phyloP scores from a whole-genome alignment of 2,888 invertebrate genomes.

The Hartigia nigra region DNA sequence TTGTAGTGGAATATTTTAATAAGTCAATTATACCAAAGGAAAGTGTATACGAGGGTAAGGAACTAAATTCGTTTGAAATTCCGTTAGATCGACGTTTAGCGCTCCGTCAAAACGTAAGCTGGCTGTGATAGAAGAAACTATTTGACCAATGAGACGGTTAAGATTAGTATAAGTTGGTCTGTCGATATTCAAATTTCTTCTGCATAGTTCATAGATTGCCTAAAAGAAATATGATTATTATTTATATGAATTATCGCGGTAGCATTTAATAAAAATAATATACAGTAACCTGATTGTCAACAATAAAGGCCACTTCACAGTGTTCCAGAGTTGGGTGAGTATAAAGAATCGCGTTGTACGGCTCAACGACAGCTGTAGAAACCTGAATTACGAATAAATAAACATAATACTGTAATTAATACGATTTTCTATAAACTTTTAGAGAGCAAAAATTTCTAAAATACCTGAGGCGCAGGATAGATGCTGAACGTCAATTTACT shows the following conservation, averaged over 20 bases:
- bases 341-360: constrained; percentile 60
- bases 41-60: constrained; percentile 95
- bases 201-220: constrained; percentile 65
- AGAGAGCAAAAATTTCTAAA: neutral
- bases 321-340: constrained; percentile 61
- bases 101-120: constrained; percentile 90
- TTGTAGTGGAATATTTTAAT: neutral
- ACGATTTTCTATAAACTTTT: neutral
- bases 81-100: constrained; percentile 72
- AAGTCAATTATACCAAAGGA: constrained; percentile 66
- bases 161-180: constrained; percentile 77
- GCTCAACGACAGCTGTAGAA: constrained; percentile 60
- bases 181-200: constrained; percentile 69
- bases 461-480: constrained; percentile 92
- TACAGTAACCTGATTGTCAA: constrained; percentile 55
- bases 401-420: neutral
- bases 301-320: constrained; percentile 60
- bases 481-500: constrained; percentile 93
- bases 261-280: neutral
- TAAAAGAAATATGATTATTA: constrained; percentile 8
- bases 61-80: constrained; percentile 76
- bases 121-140: constrained; percentile 89
- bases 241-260: neutral
- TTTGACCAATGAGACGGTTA: constrained; percentile 79
- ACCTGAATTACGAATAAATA: constrained; percentile 56